A percentile compares a stretch with the other conserved stretches of the same genome.
phyloP scores from a whole-genome alignment of 1,140 invertebrate genomes.

The Ceratosolen fusciceps region DNA sequence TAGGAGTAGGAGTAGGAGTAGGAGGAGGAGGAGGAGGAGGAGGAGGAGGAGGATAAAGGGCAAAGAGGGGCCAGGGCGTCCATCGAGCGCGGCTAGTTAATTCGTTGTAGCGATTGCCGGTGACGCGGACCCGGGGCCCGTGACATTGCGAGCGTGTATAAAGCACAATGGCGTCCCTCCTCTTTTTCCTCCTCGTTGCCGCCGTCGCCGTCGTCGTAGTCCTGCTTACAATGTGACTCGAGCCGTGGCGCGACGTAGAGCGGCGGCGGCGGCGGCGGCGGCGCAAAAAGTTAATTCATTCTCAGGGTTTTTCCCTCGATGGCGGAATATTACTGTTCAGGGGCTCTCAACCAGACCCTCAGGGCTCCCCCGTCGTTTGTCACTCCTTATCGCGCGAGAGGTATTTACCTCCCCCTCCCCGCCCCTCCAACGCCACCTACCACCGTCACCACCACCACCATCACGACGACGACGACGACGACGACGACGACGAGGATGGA shows the following conservation, averaged over 20 bases:
- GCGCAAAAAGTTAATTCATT: constrained; percentile 68
- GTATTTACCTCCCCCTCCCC: not conserved
- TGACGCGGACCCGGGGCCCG: constrained; percentile 37
- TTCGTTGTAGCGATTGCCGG: constrained; percentile 45
- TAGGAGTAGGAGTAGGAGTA: no score
- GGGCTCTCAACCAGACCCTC: constrained; percentile 22
- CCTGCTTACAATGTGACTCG: constrained; percentile 55
- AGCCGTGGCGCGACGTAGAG: constrained; percentile 53
- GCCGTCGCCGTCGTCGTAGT: not conserved
- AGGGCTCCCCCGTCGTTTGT: constrained; percentile 17
- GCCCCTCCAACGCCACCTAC: not conserved
- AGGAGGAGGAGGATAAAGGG: constrained; percentile 4
- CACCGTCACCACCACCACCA: not conserved
- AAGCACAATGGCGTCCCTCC: constrained; percentile 45
- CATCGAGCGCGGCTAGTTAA: constrained; percentile 51
- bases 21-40: no score
- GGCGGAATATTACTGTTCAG: constrained; percentile 57
- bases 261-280: no score
- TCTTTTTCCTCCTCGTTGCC: constrained; percentile 31
- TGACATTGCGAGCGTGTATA: constrained; percentile 48
- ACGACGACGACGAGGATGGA: no score
- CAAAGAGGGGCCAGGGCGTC: not conserved
- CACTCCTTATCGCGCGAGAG: constrained; percentile 14
- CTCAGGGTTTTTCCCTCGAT: constrained; percentile 64
- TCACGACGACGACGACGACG: no score